Percentiles rank a stretch among this genome's conserved stretches.
Conservation (phyloP, 2,797 vertebrate genomes). For the Pipistrellus pipistrellus region DNA sequence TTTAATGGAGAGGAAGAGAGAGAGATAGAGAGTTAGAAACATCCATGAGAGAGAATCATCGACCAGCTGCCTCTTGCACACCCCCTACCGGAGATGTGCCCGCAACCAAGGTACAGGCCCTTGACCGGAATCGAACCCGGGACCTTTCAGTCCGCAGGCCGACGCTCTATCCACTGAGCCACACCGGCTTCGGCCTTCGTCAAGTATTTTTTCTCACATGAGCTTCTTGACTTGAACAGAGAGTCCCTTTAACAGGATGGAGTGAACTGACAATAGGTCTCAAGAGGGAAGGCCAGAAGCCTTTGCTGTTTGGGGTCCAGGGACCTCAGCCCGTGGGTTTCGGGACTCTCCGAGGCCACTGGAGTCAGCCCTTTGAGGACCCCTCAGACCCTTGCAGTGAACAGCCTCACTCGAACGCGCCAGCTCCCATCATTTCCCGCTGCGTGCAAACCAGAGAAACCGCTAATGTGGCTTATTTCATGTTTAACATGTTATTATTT, state of each 20-base stretch:
- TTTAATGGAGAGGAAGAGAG: no score
- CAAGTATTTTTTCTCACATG: no score
- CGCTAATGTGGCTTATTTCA: not conserved
- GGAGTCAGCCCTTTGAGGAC: not conserved
- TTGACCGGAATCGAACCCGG: no score
- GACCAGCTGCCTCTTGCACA: no score
- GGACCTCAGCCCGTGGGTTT: not conserved
- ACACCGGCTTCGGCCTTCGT: no score
- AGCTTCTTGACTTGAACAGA: not conserved
- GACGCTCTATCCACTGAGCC: no score
- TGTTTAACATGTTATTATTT: constrained; percentile 44
- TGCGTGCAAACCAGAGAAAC: constrained; percentile 21
- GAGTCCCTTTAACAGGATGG: not conserved
- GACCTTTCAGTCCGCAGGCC: no score
- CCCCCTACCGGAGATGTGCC: no score
- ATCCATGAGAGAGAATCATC: no score
- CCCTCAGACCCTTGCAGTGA: not conserved
- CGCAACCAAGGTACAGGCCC: no score
- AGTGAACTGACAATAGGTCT: not conserved
- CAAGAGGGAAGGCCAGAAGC: not conserved
- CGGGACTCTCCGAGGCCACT: not conserved
- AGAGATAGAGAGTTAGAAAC: no score
- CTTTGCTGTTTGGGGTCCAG: not conserved
- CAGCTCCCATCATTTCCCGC: constrained; percentile 14
- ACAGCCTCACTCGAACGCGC: not conserved